Evolutionary conservation across 2,113 vertebrate species (phyloP).

Genomic region (Panurus biarmicus): DNA sequence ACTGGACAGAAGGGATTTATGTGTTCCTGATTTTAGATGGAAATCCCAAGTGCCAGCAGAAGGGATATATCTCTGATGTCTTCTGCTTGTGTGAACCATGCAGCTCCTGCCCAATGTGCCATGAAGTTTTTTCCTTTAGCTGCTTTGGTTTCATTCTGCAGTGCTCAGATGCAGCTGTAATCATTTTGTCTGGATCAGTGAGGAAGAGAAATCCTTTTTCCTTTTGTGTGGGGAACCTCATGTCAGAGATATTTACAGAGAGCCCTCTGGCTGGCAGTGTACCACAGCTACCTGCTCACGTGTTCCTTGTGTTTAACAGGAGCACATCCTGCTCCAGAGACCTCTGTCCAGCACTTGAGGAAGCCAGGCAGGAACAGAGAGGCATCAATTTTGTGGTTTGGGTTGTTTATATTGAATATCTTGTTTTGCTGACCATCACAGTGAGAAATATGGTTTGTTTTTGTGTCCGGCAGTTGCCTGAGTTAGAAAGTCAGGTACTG

Average conservation of each 20-base stretch:
- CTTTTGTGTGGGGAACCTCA: background rate
- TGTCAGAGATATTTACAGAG: background rate
- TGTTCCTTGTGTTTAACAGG: background rate
- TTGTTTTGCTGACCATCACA: background rate
- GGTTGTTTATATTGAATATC: background rate
- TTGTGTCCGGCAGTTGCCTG: background rate
- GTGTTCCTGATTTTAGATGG: accelerated
- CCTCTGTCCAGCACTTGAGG: background rate
- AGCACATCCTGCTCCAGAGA: background rate
- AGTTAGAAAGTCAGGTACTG: background rate
- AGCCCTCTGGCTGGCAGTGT: background rate
- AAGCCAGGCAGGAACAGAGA: background rate
- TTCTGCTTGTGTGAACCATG: background rate
- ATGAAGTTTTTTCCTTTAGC: background rate
- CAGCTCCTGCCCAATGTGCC: background rate
- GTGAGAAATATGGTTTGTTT: background rate
- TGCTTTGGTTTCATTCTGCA: background rate
- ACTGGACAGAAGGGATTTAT: background rate
- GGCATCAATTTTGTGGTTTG: background rate
- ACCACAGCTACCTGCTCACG: accelerated
- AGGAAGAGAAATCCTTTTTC: background rate
- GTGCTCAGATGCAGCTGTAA: background rate
- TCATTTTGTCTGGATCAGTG: background rate
- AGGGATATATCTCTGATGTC: background rate
- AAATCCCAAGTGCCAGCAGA: background rate